Base-by-base conservation (phyloP, 2,797 vertebrate species). In the Aythya fuligula region DNA sequence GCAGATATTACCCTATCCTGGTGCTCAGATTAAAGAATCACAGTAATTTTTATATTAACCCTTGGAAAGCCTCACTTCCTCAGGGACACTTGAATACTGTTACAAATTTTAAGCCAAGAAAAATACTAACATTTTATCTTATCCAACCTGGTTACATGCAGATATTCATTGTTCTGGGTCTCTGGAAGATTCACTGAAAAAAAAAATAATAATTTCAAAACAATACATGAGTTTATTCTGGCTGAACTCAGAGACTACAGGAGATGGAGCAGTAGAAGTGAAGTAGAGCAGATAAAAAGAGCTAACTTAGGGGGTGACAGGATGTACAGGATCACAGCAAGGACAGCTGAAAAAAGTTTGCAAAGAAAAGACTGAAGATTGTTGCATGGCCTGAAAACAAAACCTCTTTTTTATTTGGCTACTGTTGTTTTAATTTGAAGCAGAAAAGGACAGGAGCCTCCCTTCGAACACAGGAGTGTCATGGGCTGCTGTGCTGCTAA, bases 41-140 rank as follows among this genome's bases (percentile, higher is more conserved):
- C 72, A 3, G 76, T 4, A 85, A 83, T 66, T 86, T 80, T 30
- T 80, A 13, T 13, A 66, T 36, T 81, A 86, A 87, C 47, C 38
- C 56, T 62, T 11, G 1, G 21, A 80, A 93, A 81, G 25, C 25
- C 21, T 56, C 86, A 1, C 45, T 81, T 86, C 62, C 71, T 84
- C 60, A 79, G 45, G 78, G 49, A 58, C 11, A 32, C 20, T 28
- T 61, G 11, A 79, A 85, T 73, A 22, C 45, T 69, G 34, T n/a
- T 54, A 30, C 62, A 93, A 84, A 90, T 64, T 88, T 72, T 3
- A 34, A 84, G 58, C 27, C 64, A 84, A 80, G 43, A 67, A 36
- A 87, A 85, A 79, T 51, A 57, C 11, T 66, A 89, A 56, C 10
- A n/a, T 87, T 89, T 89, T 72, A 32, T 74, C 38, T 67, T 64